Base-by-base conservation (phyloP, 2,797 vertebrate genomes). In the Amphiprion clarkii region DNA sequence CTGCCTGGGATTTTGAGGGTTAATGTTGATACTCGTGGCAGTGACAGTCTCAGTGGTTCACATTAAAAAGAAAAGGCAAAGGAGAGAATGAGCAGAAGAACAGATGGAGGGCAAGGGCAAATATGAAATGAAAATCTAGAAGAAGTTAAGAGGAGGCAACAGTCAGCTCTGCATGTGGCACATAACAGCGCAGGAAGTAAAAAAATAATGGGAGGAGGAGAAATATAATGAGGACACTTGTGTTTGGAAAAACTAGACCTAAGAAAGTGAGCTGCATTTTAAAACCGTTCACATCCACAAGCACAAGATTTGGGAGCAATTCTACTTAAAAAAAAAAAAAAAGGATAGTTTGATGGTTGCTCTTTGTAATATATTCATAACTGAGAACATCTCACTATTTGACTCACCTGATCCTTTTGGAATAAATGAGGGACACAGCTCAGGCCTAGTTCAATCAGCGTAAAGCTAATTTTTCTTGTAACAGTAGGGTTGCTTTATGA, bases 161-260 rank as follows among this genome's bases (percentile, higher is more conserved):
- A 36, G 64, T 73, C 73, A 31, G 51, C 66, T 64, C 69, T 31
- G 21, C 64, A 63, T 61, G 65, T 31, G 76, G 59, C 14, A 27
- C 79, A 61, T 53, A 25, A 13, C 55, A 69, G 56, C 54, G 57
- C 16, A 39, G 70, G 48, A 27, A 53, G 23, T 23, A 27, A 54
- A 39, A 27, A 46, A 8, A 19, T 8, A 19, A 10, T 21, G 10
- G 17, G 17, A 46, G n/a, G 9, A 17, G 53, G n/a, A 12, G 25
- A 21, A 48, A 31, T 58, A 75, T 78, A 75, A 82, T 74, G 60
- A 82, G 71, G 66, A 36, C 31, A 33, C 14, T 39, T 52, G 59
- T 79, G 64, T 71, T 3, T 13, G 56, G 31, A 62, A 23, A 23
- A 52, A 23, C 7, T 40, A 21, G 21, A 68, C 49, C 59, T 13